Base-by-base conservation (phyloP, 2,797 vertebrate genomes). In the Anabacerthia variegaticeps region DNA sequence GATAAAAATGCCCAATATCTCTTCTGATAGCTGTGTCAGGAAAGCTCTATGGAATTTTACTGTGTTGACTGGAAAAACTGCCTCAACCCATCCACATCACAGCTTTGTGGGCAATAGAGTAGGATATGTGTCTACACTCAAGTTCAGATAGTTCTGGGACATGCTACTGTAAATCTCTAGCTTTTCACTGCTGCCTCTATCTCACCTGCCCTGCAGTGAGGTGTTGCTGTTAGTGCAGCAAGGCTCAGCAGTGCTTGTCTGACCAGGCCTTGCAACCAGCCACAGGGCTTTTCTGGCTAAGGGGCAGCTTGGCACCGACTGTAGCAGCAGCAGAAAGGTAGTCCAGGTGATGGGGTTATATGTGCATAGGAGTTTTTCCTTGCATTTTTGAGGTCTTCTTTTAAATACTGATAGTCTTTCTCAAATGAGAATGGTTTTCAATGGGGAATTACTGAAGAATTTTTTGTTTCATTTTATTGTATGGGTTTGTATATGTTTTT, bases 211-310 rank as follows among this genome's bases (percentile, higher is more conserved):
- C 8, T 7, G 1, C 3, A 3, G 5, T 44, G 56, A 27, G 7
- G 9, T 1, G 1, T 27, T 43, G 4, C 48, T 18, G 0, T 12
- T 3, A 8, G 55, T 28, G 12, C 85, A 71, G 67, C 56, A 10
- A 26, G 26, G 37, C 52, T 54, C 8, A 5, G 10, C 10, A 4
- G 23, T 20, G 21, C 61, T 39, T n/a, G 7, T 6, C 51, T 65
- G 51, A 24, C 46, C 20, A 5, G 16, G 16, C 36, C 41, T 26
- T 68, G 49, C 7, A 9, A 13, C 23, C 48, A 6, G 32, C 41
- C 27, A 36, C 0, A 0, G 20, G 20, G 20, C 12, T 39, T 23
- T n/a, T 26, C 19, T n/a, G 7, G 5, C 39, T 4, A 2, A 22
- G 44, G 16, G 14, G 1, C 0, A 36, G 4, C 80, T 32, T 34